Evolutionary conservation across 2,113 vertebrate genomes (phyloP).

Genomic region (Furnarius figulus): DNA sequence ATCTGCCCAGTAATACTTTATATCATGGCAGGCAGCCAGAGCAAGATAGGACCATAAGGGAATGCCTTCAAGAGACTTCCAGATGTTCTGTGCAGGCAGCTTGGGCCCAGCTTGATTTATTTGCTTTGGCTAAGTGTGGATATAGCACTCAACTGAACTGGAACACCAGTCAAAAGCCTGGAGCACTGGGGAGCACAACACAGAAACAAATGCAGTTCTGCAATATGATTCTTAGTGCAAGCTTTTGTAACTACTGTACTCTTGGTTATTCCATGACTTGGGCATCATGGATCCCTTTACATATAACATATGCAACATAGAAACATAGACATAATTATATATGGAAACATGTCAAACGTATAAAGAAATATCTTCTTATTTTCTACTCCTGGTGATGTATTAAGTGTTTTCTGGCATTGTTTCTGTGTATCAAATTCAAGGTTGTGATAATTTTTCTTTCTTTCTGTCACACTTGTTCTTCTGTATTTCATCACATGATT

Average conservation of each 20-base stretch:
- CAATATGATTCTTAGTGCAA: neutral
- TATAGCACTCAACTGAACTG: neutral
- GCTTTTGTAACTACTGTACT: neutral
- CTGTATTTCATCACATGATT: neutral
- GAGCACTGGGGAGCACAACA: neutral
- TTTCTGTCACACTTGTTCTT: neutral
- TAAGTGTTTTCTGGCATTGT: neutral
- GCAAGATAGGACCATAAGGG: neutral
- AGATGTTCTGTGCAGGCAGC: neutral
- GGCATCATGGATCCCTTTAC: neutral
- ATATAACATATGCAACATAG: neutral
- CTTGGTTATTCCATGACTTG: neutral
- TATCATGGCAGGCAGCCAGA: neutral
- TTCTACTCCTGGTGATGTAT: neutral
- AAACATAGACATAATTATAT: neutral
- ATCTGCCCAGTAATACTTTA: neutral
- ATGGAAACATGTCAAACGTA: neutral
- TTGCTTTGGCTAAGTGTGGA: conserved; percentile 24
- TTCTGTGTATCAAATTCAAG: neutral
- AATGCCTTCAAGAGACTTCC: neutral
- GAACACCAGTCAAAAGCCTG: neutral
- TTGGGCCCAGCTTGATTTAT: conserved; percentile 31
- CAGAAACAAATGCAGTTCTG: neutral
- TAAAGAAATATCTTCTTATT: neutral
- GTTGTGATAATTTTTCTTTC: neutral